These are phyloP conservation scores for Apogon talboti DNA, from an alignment of 2,797 vertebrate species.

Conservation along the genomic window DNA sequence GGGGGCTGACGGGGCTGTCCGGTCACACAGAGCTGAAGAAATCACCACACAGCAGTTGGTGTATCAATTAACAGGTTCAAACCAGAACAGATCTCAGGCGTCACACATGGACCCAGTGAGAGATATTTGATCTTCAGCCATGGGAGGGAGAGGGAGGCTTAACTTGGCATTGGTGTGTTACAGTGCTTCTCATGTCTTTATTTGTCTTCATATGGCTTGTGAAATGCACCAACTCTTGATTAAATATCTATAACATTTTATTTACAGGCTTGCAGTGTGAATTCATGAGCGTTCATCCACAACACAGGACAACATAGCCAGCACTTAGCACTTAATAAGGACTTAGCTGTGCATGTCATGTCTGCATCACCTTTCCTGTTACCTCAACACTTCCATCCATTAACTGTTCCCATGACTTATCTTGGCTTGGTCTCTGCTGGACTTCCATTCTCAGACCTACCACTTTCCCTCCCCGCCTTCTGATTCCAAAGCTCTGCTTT, in stretches of 20 bases:
- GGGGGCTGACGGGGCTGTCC: conserved; percentile 20
- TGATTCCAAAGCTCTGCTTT: conserved; percentile 9
- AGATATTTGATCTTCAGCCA: conserved; percentile 71
- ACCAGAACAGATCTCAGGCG: conserved; percentile 55
- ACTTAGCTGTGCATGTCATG: conserved; percentile 36
- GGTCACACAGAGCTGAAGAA: conserved; percentile 44
- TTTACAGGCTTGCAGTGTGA: conserved; percentile 3
- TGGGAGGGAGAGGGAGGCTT: conserved; percentile 51
- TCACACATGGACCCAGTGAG: conserved; percentile 49
- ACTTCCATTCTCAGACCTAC: conserved; percentile 18
- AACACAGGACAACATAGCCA: conserved; percentile 28
- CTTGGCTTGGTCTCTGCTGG: conserved; percentile 16
- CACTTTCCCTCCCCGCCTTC: background rate
- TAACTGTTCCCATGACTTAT: conserved; percentile 27
- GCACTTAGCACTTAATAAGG: conserved; percentile 49
- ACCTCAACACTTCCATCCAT: conserved; percentile 49
- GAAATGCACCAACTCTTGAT: conserved; percentile 6
- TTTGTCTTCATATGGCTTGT: conserved; percentile 13
- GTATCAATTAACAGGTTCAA: conserved; percentile 72
- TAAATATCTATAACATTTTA: conserved; percentile 23
- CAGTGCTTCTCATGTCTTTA: conserved; percentile 14
- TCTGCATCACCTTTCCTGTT: conserved; percentile 29
- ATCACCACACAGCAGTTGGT: conserved; percentile 60
- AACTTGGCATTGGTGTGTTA: conserved; percentile 34
- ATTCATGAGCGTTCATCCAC: conserved; percentile 29